A percentile compares a stretch with the other conserved stretches of the same genome.
Conservation (phyloP, 2,888 invertebrate species). For the Eupithecia dodoneata region DNA sequence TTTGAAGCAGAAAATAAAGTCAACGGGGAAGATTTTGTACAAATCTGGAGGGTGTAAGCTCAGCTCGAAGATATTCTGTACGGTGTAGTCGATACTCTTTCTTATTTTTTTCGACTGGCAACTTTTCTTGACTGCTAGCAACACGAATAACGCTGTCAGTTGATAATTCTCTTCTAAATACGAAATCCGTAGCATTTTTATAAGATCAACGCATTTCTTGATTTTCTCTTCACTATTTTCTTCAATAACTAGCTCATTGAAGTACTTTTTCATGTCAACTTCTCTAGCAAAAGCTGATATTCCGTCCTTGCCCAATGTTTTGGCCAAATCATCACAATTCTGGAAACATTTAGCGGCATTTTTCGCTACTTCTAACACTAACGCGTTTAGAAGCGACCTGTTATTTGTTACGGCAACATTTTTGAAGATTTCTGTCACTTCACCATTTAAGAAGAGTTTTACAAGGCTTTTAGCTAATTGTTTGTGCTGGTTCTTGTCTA, state of each 20-base stretch:
- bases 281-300: conserved; percentile 59
- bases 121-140: conserved; percentile 69
- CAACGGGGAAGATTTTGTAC: conserved; percentile 70
- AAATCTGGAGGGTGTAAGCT: conserved; percentile 72
- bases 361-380: conserved; percentile 67
- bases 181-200: conserved; percentile 65
- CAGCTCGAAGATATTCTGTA: conserved; percentile 71
- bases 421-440: conserved; percentile 54
- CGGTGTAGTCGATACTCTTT: conserved; percentile 59
- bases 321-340: conserved; percentile 61
- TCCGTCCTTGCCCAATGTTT: conserved; percentile 64
- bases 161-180: conserved; percentile 75
- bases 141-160: conserved; percentile 66
- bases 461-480: conserved; percentile 64
- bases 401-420: conserved; percentile 60
- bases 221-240: conserved; percentile 54
- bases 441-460: conserved; percentile 56
- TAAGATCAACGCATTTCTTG: conserved; percentile 59
- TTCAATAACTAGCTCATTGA: conserved; percentile 51
- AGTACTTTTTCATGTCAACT: conserved; percentile 55
- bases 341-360: conserved; percentile 63
- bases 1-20: conserved; percentile 68
- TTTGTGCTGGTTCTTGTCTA: conserved; percentile 63
- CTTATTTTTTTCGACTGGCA: conserved; percentile 65
- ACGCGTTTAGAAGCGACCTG: conserved; percentile 59